phyloP scores from a whole-genome alignment of 2,113 vertebrate species.

The Neolamprologus variostigma region DNA sequence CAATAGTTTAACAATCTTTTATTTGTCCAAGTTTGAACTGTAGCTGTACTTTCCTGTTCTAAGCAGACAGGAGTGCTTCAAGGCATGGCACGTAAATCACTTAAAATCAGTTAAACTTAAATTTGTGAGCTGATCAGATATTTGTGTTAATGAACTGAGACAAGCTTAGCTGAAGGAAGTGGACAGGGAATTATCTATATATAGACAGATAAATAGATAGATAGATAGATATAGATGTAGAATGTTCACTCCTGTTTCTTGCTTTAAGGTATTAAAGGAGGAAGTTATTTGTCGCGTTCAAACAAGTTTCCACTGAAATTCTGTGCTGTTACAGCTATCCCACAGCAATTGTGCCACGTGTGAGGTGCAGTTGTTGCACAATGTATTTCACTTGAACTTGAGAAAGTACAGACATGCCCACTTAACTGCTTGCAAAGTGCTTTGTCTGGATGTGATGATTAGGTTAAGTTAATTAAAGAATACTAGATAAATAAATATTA shows the following conservation, averaged over 20 bases:
- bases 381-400: neutral
- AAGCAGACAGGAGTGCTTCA: neutral
- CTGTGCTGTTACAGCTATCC: neutral
- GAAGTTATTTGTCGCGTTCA: neutral
- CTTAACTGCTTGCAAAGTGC: neutral
- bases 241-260: neutral
- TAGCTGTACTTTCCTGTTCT: neutral
- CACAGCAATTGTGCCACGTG: neutral
- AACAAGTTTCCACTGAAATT: neutral
- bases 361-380: neutral
- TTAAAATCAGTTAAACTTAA: neutral
- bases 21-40: neutral
- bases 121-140: neutral
- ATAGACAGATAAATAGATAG: neutral
- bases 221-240: neutral
- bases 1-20: fast-evolving
- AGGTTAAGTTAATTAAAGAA: neutral
- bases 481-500: neutral
- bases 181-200: neutral
- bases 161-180: neutral
- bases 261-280: neutral
- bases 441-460: fast-evolving
- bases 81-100: neutral
- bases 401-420: neutral
- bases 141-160: neutral